A percentile compares a stretch with the other conserved stretches of the same genome.
Evolutionary conservation across 2,113 vertebrate species (phyloP).

Genomic region (Lycocorax pyrrhopterus): DNA sequence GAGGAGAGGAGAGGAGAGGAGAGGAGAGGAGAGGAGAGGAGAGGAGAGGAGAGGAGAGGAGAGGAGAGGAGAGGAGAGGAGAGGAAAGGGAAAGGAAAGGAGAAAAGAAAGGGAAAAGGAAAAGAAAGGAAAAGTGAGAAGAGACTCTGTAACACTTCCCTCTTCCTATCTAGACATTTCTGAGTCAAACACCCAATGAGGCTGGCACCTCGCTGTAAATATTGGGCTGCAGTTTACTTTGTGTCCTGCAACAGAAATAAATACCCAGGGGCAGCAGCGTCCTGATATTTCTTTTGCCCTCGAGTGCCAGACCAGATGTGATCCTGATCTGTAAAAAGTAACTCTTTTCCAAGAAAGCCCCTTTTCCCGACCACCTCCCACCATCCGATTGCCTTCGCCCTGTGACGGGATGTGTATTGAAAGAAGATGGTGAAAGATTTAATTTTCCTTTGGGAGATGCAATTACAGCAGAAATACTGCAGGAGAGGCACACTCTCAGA

Average conservation of each 20-base stretch:
- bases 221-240: neutral
- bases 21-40: rapidly evolving
- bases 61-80: neutral
- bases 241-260: neutral
- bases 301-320: neutral
- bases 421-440: constrained; percentile 41
- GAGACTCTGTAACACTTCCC: neutral
- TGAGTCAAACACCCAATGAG: neutral
- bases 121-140: too few species aligned
- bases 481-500: constrained; percentile 46
- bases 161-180: neutral
- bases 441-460: constrained; percentile 62
- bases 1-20: neutral
- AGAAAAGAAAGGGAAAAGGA: rapidly evolving
- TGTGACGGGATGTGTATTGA: neutral
- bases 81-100: rapidly evolving
- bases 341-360: neutral
- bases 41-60: rapidly evolving
- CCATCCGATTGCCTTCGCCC: neutral
- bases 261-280: neutral
- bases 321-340: neutral
- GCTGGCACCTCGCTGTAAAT: neutral
- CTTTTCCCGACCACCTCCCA: neutral
- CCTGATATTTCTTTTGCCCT: neutral
- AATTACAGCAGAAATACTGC: constrained; percentile 58